Evolutionary conservation across 2,113 vertebrate species (phyloP), one percentile per base, ranked within the genome.

Genomic region (Melanerpes formicivorus): DNA sequence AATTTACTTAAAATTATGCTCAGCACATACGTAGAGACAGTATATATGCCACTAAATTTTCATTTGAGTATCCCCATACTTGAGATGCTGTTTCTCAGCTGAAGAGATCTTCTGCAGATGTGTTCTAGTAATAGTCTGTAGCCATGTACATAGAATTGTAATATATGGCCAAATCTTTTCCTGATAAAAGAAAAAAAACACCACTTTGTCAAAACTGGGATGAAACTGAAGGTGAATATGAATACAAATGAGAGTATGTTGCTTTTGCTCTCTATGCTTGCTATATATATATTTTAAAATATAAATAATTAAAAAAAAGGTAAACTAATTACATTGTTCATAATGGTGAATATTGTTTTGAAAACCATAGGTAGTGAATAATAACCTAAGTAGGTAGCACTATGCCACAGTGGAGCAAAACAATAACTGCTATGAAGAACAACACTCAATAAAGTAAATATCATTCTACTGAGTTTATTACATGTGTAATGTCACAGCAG

Each of bases 361-460:
- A 83, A 74, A 79, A 74, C 12, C 14, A 46, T 30, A 55, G 14
- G 17, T 29, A 69, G 2, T 91, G 32, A 90, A 34, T 80, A 80
- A 67, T 90, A 90, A 73, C 69, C 3, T 69, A 46, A 60, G 78
- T 71, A 14, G 6, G 3, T 3, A 88, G 34, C 50, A 44, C 30
- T 54, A 34, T 27, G 66, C 11, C 72, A 32, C 19, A 79, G 5
- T 15, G 48, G 42, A 82, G 8, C 50, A 93, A 84, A 29, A 90
- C 55, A 77, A 32, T 91, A 93, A 88, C 21, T 42, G 23, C 44
- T 67, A 10, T 66, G 22, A 95, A 86, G 77, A 78, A 25, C 80
- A 89, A 6, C 32, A 62, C 29, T 29, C 84, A 60, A 58, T 60
- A 37, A 82, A 91, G 30, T 87, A 96, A 95, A 83, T 84, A 93